These are phyloP conservation scores for Agriotes lineatus DNA, from an alignment of 2,888 invertebrate species.

Conservation along the genomic window DNA sequence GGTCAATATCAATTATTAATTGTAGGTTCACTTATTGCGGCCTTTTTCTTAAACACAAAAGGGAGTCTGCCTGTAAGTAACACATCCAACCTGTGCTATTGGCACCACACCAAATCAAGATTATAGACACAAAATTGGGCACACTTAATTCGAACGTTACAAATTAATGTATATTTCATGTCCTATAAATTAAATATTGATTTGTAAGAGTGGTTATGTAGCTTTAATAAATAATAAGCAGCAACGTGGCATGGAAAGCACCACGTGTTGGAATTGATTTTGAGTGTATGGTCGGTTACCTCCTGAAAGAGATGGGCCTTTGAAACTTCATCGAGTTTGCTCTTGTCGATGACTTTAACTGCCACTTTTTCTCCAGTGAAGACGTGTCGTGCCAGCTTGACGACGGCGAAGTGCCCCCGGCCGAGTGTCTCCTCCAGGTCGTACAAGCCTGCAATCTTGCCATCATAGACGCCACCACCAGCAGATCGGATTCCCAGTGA, in stretches of 20 bases:
- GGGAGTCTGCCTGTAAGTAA: too few species aligned
- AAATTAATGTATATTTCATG: background rate
- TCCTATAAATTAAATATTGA: background rate
- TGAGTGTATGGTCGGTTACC: constrained; percentile 67
- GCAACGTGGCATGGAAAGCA: background rate
- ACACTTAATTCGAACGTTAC: too few species aligned
- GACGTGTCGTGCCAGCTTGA: constrained; percentile 97
- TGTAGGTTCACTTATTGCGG: too few species aligned
- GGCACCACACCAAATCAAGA: too few species aligned
- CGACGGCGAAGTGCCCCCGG: constrained; percentile 98
- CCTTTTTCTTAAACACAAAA: background rate
- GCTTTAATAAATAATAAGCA: background rate
- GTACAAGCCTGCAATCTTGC: constrained; percentile 96
- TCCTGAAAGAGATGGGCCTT: constrained; percentile 96
- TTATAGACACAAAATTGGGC: too few species aligned
- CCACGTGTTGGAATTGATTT: background rate
- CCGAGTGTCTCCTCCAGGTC: constrained; percentile 98
- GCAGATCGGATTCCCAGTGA: constrained; percentile 44
- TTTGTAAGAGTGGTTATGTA: background rate
- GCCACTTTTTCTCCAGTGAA: constrained; percentile 99
- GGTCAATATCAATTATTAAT: too few species aligned
- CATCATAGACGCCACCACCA: constrained; percentile 75
- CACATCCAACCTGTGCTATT: too few species aligned
- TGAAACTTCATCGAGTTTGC: constrained; percentile 95
- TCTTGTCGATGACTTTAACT: constrained; percentile 98